Percentiles rank a stretch among this genome's conserved stretches.
Conservation (phyloP, 2,888 invertebrate genomes). For the Strigamia maritima region DNA sequence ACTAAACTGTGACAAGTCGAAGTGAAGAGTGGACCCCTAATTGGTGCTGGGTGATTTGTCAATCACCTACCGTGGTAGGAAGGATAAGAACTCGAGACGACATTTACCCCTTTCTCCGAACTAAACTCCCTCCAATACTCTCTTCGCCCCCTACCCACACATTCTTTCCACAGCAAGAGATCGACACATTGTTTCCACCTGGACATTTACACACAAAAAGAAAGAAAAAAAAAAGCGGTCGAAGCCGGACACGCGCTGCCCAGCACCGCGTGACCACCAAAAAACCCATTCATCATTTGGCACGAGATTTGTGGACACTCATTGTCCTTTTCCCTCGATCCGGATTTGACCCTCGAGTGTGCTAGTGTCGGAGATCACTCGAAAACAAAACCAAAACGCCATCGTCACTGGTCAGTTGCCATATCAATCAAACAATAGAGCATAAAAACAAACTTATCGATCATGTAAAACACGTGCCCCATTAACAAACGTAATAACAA, state of each 20-base stretch:
- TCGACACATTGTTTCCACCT: neutral
- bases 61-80: neutral
- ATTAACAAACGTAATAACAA: neutral
- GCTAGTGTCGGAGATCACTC: neutral
- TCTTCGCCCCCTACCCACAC: neutral
- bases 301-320: conserved; percentile 12
- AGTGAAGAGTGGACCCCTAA: conserved; percentile 6
- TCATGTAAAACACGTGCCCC: conserved; percentile 2
- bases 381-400: neutral
- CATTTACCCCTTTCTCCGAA: conserved; percentile 3
- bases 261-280: conserved; percentile 15
- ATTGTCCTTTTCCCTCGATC: conserved; percentile 10
- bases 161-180: neutral
- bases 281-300: conserved; percentile 1
- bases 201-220: neutral
- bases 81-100: neutral
- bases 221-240: neutral
- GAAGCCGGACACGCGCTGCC: conserved; percentile 18
- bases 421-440: neutral
- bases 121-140: neutral
- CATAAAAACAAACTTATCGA: neutral
- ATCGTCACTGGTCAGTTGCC: neutral
- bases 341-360: neutral
- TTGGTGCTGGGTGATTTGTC: conserved; percentile 19
- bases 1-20: conserved; percentile 24